Percentiles rank a stretch among this genome's conserved stretches.
phyloP scores from a whole-genome alignment of 2,113 vertebrate species.

The Rhipidura dahli region DNA sequence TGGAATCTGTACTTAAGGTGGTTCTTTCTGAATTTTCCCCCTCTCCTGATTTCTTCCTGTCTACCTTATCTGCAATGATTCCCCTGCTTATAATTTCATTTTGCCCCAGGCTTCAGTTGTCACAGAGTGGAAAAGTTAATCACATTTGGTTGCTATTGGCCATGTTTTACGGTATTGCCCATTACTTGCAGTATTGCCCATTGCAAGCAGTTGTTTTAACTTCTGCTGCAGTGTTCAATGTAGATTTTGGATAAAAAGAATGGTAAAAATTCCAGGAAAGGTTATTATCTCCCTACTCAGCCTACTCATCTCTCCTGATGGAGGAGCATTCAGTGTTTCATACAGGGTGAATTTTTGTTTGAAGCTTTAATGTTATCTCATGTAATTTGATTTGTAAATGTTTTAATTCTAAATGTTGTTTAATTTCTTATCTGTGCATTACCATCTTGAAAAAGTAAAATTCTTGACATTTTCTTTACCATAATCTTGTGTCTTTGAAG shows the following conservation, averaged over 20 bases:
- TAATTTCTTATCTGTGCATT: neutral
- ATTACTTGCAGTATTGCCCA: neutral
- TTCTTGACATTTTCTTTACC: neutral
- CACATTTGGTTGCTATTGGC: neutral
- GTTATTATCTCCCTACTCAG: neutral
- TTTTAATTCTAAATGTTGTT: neutral
- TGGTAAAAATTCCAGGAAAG: neutral
- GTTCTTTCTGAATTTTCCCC: neutral
- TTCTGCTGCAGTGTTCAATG: neutral
- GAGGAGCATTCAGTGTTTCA: neutral
- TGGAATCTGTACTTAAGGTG: neutral
- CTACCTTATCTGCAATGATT: neutral
- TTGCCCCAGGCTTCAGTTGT: neutral
- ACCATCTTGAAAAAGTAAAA: neutral
- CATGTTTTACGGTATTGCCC: neutral
- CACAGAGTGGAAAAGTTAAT: neutral
- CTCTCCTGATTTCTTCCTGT: neutral
- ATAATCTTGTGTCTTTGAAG: slow-evolving; percentile 67
- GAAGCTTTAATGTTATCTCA: neutral
- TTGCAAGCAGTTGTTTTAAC: neutral
- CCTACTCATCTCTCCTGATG: neutral
- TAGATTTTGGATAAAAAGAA: neutral
- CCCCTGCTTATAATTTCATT: neutral
- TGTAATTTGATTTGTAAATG: neutral
- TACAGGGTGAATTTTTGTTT: neutral